A percentile compares a stretch with the other conserved stretches of the same genome.
phyloP scores from a whole-genome alignment of 2,888 invertebrate species.

The Nowickia ferox region DNA sequence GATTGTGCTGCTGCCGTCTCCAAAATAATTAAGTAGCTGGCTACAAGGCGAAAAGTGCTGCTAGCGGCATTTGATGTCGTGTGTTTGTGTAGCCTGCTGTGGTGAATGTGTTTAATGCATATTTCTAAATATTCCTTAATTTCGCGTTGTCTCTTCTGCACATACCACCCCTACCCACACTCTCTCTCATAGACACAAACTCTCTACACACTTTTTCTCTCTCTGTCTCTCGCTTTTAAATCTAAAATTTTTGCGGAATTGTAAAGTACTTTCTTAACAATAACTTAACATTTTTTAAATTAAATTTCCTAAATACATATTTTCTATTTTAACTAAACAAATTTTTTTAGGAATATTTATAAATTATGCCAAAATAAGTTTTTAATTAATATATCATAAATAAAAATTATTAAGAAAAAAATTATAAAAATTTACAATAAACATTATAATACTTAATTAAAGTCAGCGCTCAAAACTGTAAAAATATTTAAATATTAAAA shows the following conservation, averaged over 20 bases:
- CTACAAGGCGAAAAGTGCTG: no score
- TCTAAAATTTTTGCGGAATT: no score
- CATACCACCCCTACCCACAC: no score
- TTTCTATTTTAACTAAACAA: background rate
- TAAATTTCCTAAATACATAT: background rate
- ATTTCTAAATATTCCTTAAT: background rate
- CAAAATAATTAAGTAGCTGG: no score
- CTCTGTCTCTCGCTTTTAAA: no score
- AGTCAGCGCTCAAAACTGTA: conserved; percentile 57
- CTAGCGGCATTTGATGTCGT: no score
- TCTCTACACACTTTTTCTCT: no score
- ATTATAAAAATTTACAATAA: conserved; percentile 13
- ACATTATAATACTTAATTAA: conserved; percentile 15
- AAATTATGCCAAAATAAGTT: conserved; percentile 50
- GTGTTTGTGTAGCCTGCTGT: no score
- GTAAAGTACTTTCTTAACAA: background rate
- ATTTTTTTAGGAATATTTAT: background rate
- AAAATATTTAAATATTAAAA: conserved; percentile 8
- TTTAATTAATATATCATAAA: conserved; percentile 7
- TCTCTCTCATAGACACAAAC: no score
- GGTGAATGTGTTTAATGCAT: no score
- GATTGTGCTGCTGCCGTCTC: no score
- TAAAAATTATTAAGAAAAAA: background rate
- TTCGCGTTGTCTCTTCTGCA: no score
- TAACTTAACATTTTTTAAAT: background rate